phyloP scores from a whole-genome alignment of 2,888 invertebrate genomes.

The Lithophane socia region DNA sequence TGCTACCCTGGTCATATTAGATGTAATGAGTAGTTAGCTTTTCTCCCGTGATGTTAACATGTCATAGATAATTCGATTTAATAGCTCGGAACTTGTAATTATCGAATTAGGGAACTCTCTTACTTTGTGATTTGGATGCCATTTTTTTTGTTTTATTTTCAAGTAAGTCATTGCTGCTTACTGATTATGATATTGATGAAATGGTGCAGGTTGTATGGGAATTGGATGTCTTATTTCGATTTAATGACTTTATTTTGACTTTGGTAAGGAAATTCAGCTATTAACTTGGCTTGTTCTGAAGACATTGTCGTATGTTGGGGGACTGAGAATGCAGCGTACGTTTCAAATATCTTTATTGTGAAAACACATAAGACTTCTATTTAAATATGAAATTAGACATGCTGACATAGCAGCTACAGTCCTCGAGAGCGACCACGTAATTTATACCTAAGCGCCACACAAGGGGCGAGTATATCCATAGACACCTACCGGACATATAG shows the following conservation, averaged over 20 bases:
- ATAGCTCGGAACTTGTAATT: slow-evolving; percentile 85
- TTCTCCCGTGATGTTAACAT: slow-evolving; percentile 85
- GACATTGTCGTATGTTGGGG: not conserved
- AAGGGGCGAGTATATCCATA: not conserved
- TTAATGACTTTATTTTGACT: slow-evolving; percentile 23
- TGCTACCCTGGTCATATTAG: slow-evolving; percentile 72
- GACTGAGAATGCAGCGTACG: not conserved
- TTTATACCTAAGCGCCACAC: too few species aligned
- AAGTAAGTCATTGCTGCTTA: slow-evolving; percentile 45
- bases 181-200: slow-evolving; percentile 52
- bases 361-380: not conserved
- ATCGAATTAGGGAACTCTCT: slow-evolving; percentile 84
- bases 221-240: slow-evolving; percentile 11
- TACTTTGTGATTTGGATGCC: slow-evolving; percentile 65
- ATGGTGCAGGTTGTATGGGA: slow-evolving; percentile 39
- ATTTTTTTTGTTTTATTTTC: slow-evolving; percentile 61
- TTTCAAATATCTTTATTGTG: not conserved
- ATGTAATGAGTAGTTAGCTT: slow-evolving; percentile 87
- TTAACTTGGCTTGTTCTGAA: not conserved
- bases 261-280: not conserved
- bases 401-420: not conserved
- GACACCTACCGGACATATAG: not conserved
- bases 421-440: too few species aligned
- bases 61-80: slow-evolving; percentile 90
- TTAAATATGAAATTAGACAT: not conserved